Conservation (phyloP, 2,797 vertebrate genomes). For the Apodemus agrarius region DNA sequence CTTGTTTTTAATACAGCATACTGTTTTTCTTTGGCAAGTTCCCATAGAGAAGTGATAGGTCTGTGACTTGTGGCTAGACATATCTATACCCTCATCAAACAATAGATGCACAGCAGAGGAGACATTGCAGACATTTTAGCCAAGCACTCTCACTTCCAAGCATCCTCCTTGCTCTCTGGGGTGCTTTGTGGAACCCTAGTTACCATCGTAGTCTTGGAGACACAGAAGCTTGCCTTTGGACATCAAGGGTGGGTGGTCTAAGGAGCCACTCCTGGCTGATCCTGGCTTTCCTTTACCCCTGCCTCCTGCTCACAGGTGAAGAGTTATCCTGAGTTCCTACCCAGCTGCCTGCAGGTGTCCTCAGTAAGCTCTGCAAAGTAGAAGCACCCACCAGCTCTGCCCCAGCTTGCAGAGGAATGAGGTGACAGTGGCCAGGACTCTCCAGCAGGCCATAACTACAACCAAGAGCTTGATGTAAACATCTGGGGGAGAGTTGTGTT, state of each 20-base stretch:
- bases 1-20: not conserved
- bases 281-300: not conserved
- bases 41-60: not conserved
- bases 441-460: not conserved
- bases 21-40: not conserved
- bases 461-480: not conserved
- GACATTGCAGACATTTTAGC: not conserved
- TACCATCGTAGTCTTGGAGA: not conserved
- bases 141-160: not conserved
- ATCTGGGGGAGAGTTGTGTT: not conserved
- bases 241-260: not conserved
- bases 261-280: not conserved
- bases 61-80: not conserved
- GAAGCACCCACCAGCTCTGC: not conserved
- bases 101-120: not conserved
- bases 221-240: not conserved
- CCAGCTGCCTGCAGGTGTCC: not conserved
- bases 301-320: not conserved
- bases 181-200: not conserved
- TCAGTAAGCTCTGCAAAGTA: not conserved
- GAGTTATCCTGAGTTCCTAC: not conserved
- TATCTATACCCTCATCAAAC: not conserved
- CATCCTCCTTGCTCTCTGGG: not conserved
- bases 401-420: not conserved
- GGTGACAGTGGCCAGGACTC: not conserved